Base-by-base conservation (phyloP, 2,888 invertebrate genomes). In the Leptinotarsa juncta region DNA sequence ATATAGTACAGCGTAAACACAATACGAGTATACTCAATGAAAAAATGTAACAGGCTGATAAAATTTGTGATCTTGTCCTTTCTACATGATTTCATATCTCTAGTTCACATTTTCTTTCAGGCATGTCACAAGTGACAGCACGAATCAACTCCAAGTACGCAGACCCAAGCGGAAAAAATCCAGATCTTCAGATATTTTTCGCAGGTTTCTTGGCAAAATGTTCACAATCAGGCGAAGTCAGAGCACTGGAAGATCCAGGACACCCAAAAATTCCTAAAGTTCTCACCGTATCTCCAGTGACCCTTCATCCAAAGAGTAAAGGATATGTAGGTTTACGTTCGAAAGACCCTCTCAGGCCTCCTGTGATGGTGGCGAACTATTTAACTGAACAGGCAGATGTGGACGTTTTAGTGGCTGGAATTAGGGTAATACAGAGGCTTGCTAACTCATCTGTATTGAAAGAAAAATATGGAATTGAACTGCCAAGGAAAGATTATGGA, bases 341-440 rank as follows among this genome's bases (percentile, higher is more conserved):
- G 0, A 90, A 89, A 32, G 91, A 96, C 87, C 95, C 96, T 0
- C 84, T 90, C 18, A 90, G 90, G 10, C 90, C 92, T 53, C 96
- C 96, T 0, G 78, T 92, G n/a, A 93, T 96, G 86, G 91, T 93
- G 80, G 94, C 94, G 0, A 95, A 95, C 86, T 96, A 96, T 86
- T 89, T 95, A 82, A 88, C 89, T 4, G 91, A 93, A 57, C 90
- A 92, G 0, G 89, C 92, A 79, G 96, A 96, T 82, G 84, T 91
- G 2, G 88, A 90, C 1, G 90, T 91, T 3, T 84, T 94, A 12
- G 89, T 93, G 0, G 93, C 93, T 67, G 94, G 92, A 0, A 90
- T 93, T 10, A 10, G 89, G 77, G 89, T 91, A 7, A 91, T 91
- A 5, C 90, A 92, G 76, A 88, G 87, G 20, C 86, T 93, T 5